Evolutionary conservation across 2,797 vertebrate genomes (phyloP).

Genomic region (Neosilurus hyrtlii): DNA sequence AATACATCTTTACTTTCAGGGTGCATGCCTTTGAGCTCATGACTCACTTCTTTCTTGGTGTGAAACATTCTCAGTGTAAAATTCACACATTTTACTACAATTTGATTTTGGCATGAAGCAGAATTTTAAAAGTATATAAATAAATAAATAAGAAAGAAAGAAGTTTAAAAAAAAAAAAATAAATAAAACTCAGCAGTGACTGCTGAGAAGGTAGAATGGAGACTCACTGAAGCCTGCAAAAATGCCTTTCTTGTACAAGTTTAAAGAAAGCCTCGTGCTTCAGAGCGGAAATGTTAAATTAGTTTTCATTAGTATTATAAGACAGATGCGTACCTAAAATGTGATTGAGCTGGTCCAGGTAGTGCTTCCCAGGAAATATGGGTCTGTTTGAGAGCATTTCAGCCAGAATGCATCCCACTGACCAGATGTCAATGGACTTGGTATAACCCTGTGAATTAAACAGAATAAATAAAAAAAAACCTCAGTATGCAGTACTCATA

Average conservation of each 20-base stretch:
- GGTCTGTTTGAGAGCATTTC: conserved; percentile 90
- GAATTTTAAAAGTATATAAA: not conserved
- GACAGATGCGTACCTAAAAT: conserved; percentile 77
- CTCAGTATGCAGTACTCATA: not conserved
- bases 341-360: conserved; percentile 90
- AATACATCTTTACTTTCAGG: not conserved
- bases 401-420: conserved; percentile 90
- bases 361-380: conserved; percentile 90
- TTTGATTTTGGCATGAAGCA: not conserved
- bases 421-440: conserved; percentile 93
- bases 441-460: conserved; percentile 79
- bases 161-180: too few species aligned
- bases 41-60: too few species aligned
- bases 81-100: not conserved
- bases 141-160: too few species aligned
- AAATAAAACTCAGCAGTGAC: too few species aligned
- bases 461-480: not conserved
- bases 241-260: not conserved
- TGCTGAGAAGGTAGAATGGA: not conserved
- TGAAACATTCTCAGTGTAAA: not conserved
- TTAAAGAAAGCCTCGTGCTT: not conserved
- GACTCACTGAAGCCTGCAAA: not conserved
- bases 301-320: not conserved
- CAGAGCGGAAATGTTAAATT: not conserved
- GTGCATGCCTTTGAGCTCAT: not conserved